Conservation (phyloP, 2,113 vertebrate genomes). For the Antechinus flavipes region DNA sequence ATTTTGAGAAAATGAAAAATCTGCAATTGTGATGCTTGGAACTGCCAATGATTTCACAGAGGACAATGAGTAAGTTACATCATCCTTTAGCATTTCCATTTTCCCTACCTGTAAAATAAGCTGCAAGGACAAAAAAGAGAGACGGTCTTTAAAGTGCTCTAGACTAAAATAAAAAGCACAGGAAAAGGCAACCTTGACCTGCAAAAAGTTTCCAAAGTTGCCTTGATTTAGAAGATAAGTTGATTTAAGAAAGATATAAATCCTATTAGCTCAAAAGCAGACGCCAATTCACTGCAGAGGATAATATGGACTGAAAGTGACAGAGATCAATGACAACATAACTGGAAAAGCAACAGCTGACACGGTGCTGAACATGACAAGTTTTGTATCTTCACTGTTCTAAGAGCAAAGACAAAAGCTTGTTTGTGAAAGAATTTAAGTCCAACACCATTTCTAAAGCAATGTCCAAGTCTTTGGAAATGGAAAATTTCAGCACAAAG, state of each 20-base stretch:
- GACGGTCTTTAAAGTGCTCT: background rate
- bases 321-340: background rate
- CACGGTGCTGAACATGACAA: background rate
- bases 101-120: background rate
- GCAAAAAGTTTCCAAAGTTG: background rate
- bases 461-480: background rate
- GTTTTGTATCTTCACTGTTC: background rate
- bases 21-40: background rate
- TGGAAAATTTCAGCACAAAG: background rate
- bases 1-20: background rate
- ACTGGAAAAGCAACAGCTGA: background rate
- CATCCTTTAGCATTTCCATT: background rate
- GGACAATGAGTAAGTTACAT: background rate
- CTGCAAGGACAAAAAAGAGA: background rate
- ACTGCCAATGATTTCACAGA: background rate
- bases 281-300: background rate
- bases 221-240: background rate
- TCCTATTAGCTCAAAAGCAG: background rate
- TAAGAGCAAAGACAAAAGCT: background rate
- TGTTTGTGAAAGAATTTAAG: background rate
- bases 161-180: background rate
- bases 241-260: background rate
- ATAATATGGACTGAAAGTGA: background rate
- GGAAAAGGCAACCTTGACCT: background rate
- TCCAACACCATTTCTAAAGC: background rate